Base-by-base conservation (phyloP, 2,888 invertebrate species). In the Thereva nobilitata region DNA sequence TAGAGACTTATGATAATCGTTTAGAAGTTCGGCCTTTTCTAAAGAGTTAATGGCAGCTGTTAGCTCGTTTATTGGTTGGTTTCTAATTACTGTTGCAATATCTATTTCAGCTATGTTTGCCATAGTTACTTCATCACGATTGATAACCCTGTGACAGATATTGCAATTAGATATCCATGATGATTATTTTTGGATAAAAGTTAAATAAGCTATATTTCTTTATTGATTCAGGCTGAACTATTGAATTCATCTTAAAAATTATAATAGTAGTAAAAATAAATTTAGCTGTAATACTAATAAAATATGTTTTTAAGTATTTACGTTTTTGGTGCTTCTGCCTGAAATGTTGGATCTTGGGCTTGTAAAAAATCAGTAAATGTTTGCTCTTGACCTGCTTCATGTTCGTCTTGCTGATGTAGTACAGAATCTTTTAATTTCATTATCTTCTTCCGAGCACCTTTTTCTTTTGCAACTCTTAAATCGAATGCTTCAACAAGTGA, bases 401-500 rank as follows among this genome's bases (percentile, higher is more conserved):
- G 3, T 4, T 45, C 5, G n/a, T 7, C 12, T 2, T 1, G 7
- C 5, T 42, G 1, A 44, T 5, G n/a, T 7, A 59, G 50, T 23
- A 23, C 38, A 2, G 55, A 1, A 9, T 12, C 34, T 54, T 54
- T 42, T 47, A 55, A 54, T 42, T 42, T 57, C 12, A 66, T 42
- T 4, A 67, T 56, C 12, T 68, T 68, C 8, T 64, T 64, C 5
- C 57, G 59, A 7, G 54, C 61, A 4, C 59, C 66, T 23, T 50
- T 59, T 41, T 68, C 68, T 10, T 12, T 47, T 12, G 55, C 55
- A 5, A 67, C 41, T 10, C 68, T 49, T 4, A 53, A 40, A 44
- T 70, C 70, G 23, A 70, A 70, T 5, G 70, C 70, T 56, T 68
- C 70, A 37, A 67, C 37, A 42, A 70, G 40, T 1, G 67, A 66